Base-by-base conservation (phyloP, 2,797 vertebrate genomes). In the Poecilia picta region DNA sequence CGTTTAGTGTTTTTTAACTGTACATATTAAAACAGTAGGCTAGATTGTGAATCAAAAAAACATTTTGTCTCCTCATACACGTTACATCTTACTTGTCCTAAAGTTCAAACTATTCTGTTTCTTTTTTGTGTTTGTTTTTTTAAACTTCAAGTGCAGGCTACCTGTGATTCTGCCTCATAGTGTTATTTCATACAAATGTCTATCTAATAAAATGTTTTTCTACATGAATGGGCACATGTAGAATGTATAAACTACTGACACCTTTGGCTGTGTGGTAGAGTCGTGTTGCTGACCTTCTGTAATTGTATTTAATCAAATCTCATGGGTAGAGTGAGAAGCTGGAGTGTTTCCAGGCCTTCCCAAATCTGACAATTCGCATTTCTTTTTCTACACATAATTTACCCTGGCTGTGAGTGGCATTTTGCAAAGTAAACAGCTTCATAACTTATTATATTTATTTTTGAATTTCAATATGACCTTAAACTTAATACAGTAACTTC, bases 11-110 rank as follows among this genome's bases (percentile, higher is more conserved):
- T 91, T 94, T 93, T 94, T 83, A 92, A 93, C 79, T 95, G 93
- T 95, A 95, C 87, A 94, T 95, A 94, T 81, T 94, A 83, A 86
- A 91, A 87, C 84, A 89, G 87, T 91, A 94, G 93, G 72, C 87
- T 93, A 91, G 87, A 87, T 91, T 90, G 83, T 91, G 83, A 91
- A 88, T 92, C 84, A 81, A 87, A 89, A 53, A 80, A 88, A 89
- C 86, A 88, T 89, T 83, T 89, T 41, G 46, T 74, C 25, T 57
- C 86, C 83, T 83, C 73, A 90, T 71, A 83, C 73, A 86, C 81
- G 77, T 85, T 87, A 75, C 78, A 91, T 82, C 80, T 89, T 78
- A 74, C 51, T 79, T 91, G 90, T 94, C 92, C 92, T 95, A 92
- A 93, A 83, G 89, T 89, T 46, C 72, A 85, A 83, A 77, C 3